A percentile compares a stretch with the other conserved stretches of the same genome.
Evolutionary conservation across 2,888 invertebrate genomes (phyloP).

Genomic region (Athripsodes cinereus): DNA sequence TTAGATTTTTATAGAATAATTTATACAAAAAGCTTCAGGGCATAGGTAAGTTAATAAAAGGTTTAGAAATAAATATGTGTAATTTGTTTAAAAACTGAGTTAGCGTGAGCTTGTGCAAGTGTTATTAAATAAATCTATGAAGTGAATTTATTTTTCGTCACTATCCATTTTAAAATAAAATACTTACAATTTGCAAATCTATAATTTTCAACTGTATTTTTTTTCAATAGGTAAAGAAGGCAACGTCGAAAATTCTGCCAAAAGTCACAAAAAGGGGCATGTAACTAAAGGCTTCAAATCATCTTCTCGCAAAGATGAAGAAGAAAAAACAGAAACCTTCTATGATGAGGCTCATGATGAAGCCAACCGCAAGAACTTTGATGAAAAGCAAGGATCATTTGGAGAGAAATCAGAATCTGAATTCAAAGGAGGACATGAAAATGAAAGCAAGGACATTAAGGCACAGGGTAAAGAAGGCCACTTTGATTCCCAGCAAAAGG

Average conservation of each 20-base stretch:
- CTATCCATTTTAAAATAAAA: no score
- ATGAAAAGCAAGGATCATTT: constrained; percentile 52
- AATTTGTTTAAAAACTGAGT: no score
- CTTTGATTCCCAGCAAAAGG: constrained; percentile 49
- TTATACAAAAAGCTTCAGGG: no score
- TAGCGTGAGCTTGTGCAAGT: no score
- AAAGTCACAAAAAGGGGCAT: constrained; percentile 59
- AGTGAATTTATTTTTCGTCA: no score
- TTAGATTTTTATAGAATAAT: no score
- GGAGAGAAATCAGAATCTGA: constrained; percentile 52
- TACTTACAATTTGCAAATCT: no score
- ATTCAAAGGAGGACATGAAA: constrained; percentile 56
- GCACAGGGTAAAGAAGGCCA: constrained; percentile 55
- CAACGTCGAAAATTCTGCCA: constrained; percentile 49
- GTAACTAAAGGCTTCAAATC: constrained; percentile 61
- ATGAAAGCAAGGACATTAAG: constrained; percentile 51
- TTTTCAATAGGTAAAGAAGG: constrained; percentile 47
- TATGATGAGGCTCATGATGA: constrained; percentile 61
- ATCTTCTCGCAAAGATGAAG: constrained; percentile 61
- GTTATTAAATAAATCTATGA: no score
- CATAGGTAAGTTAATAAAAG: no score
- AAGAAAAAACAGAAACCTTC: constrained; percentile 58
- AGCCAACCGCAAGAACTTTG: constrained; percentile 52
- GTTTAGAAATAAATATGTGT: no score
- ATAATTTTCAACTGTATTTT: not conserved